phyloP scores from a whole-genome alignment of 2,888 invertebrate species.

The Nomada ruficornis region DNA sequence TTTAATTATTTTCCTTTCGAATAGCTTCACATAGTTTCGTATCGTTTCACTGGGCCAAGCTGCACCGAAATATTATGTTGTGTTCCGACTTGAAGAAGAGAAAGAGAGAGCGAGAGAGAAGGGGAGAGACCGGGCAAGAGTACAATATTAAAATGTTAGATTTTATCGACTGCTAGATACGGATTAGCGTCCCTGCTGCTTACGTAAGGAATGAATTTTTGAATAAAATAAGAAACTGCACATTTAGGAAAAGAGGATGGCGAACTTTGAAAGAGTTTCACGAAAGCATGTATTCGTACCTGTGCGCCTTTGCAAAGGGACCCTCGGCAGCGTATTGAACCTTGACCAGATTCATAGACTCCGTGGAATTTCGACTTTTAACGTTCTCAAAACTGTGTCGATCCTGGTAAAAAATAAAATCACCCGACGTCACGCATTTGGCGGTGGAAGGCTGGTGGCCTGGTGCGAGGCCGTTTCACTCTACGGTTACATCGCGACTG shows the following conservation, averaged over 20 bases:
- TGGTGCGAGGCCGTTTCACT: constrained; percentile 80
- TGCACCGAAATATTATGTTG: neutral
- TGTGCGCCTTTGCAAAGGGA: constrained; percentile 10
- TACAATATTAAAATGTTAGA: neutral
- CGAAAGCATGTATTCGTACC: constrained; percentile 26
- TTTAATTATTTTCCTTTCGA: neutral
- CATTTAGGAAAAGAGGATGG: neutral
- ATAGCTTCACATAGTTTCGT: too few species aligned
- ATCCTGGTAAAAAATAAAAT: constrained; percentile 51
- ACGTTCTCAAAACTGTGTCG: constrained; percentile 28
- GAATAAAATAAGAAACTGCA: neutral
- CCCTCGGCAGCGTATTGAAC: constrained; percentile 17
- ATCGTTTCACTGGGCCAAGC: neutral
- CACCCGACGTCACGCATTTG: constrained; percentile 78
- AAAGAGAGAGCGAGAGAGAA: neutral
- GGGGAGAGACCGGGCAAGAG: neutral
- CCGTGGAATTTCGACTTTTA: constrained; percentile 17
- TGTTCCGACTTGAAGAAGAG: neutral
- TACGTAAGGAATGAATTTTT: constrained; percentile 14
- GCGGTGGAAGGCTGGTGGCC: constrained; percentile 78
- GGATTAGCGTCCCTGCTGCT: constrained; percentile 38
- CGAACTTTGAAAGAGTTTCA: neutral
- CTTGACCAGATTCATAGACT: constrained; percentile 43
- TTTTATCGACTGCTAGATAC: neutral
- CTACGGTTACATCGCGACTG: constrained; percentile 84